A percentile compares a stretch with the other conserved stretches of the same genome.
Evolutionary conservation across 2,888 invertebrate genomes (phyloP).

Genomic region (Nycteola revayana): DNA sequence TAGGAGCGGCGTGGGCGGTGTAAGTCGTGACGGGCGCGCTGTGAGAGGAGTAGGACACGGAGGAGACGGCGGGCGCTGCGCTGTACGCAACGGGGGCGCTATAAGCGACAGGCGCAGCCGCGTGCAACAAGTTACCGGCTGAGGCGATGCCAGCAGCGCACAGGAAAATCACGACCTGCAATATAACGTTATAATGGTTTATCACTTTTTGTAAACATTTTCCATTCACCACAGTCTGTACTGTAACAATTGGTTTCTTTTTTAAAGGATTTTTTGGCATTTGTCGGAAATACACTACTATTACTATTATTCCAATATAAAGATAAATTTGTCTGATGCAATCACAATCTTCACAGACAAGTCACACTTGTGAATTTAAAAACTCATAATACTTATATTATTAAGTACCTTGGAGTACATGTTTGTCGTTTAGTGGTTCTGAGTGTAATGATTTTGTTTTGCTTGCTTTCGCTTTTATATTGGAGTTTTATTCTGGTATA

Average conservation of each 20-base stretch:
- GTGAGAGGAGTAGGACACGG: slow-evolving; percentile 22
- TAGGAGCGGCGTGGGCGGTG: slow-evolving; percentile 32
- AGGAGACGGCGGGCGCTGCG: slow-evolving; percentile 52
- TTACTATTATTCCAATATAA: not conserved
- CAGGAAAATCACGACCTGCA: slow-evolving; percentile 77
- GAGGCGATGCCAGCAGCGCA: slow-evolving; percentile 82
- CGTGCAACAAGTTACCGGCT: slow-evolving; percentile 81
- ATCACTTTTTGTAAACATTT: too few relatives aligned
- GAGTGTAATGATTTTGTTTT: slow-evolving; percentile 57
- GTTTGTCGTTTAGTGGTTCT: slow-evolving; percentile 59
- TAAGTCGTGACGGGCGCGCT: slow-evolving; percentile 33
- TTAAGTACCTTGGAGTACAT: slow-evolving; percentile 71
- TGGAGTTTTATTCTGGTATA: slow-evolving; percentile 53
- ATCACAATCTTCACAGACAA: not conserved
- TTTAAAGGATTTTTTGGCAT: too few relatives aligned
- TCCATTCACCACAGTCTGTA: too few relatives aligned
- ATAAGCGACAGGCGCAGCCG: slow-evolving; percentile 57
- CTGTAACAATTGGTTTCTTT: too few relatives aligned
- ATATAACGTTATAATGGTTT: too few relatives aligned
- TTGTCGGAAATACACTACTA: too few relatives aligned
- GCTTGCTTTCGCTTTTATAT: slow-evolving; percentile 68
- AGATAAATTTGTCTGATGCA: not conserved
- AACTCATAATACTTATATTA: not conserved
- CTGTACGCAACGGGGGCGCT: slow-evolving; percentile 57
- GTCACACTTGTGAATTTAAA: not conserved